Percentiles rank a stretch among this genome's conserved stretches.
Evolutionary conservation across 2,797 vertebrate genomes (phyloP).

Genomic region (Sibirionetta formosa): DNA sequence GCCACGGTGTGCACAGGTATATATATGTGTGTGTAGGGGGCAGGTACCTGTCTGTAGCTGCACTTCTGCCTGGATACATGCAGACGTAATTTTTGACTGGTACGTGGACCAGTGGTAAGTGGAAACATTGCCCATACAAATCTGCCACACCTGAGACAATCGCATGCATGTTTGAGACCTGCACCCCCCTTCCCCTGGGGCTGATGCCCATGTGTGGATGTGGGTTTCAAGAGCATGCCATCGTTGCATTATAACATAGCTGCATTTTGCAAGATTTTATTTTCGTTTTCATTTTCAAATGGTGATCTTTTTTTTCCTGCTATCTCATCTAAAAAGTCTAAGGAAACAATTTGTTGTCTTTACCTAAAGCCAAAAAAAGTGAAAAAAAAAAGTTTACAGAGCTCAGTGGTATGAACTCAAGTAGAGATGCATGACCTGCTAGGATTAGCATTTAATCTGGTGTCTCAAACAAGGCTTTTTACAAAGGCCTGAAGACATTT

Average conservation of each 20-base stretch:
- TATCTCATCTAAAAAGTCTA: slow-evolving; percentile 49
- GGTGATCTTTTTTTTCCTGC: not conserved
- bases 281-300: slow-evolving; percentile 31
- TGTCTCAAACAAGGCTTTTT: slow-evolving; percentile 28
- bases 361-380: slow-evolving; percentile 56
- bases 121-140: not conserved
- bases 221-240: slow-evolving; percentile 23
- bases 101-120: not conserved
- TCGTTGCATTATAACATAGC: not conserved
- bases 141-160: not conserved
- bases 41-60: not conserved
- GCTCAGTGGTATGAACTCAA: slow-evolving; percentile 29
- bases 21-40: fast-evolving
- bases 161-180: not conserved
- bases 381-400: slow-evolving; percentile 35
- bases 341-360: slow-evolving; percentile 62
- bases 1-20: fast-evolving
- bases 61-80: fast-evolving
- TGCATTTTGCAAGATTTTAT: not conserved
- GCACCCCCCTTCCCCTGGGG: not conserved
- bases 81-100: not conserved
- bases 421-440: slow-evolving; percentile 8
- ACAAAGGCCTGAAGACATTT: slow-evolving; percentile 58
- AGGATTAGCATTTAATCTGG: slow-evolving; percentile 60
- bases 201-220: not conserved